These are phyloP conservation scores for Campylorhamphus procurvoides DNA, from an alignment of 2,113 vertebrate species.

Conservation along the genomic window DNA sequence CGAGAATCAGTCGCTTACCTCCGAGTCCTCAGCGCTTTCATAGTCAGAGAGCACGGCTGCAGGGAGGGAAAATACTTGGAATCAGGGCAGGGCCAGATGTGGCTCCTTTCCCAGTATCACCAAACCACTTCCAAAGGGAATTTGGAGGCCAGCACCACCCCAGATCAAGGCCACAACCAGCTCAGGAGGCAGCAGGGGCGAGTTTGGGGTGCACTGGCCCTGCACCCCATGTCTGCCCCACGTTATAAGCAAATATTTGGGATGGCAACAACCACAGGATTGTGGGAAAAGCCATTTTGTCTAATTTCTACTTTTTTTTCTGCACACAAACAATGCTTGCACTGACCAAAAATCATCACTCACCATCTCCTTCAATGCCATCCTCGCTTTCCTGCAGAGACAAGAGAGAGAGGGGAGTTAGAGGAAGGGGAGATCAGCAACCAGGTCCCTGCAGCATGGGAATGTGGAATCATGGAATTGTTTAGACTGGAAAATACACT, in stretches of 20 bases:
- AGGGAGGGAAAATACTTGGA: conserved; percentile 1
- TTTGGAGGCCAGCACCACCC: background rate
- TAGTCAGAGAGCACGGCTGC: conserved; percentile 95
- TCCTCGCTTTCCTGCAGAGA: conserved; percentile 91
- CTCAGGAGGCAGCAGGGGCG: accelerated
- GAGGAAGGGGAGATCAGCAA: background rate
- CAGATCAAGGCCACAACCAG: background rate
- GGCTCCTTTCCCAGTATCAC: background rate
- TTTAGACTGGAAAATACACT: background rate
- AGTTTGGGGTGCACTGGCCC: accelerated
- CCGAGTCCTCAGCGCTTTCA: conserved; percentile 93
- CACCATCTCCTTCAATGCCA: conserved; percentile 93
- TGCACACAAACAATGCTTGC: accelerated
- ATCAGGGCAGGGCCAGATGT: background rate
- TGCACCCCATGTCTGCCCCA: accelerated
- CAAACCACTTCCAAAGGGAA: background rate
- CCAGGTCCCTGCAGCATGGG: accelerated
- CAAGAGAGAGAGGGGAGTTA: background rate
- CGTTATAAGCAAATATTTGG: accelerated
- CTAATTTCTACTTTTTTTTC: background rate
- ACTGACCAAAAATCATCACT: conserved; percentile 11
- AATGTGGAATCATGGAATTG: background rate
- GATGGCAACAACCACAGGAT: background rate
- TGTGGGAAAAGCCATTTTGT: accelerated
- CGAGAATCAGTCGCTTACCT: conserved; percentile 72